phyloP scores from a whole-genome alignment of 2,888 invertebrate genomes.

The Gortyna flavago region DNA sequence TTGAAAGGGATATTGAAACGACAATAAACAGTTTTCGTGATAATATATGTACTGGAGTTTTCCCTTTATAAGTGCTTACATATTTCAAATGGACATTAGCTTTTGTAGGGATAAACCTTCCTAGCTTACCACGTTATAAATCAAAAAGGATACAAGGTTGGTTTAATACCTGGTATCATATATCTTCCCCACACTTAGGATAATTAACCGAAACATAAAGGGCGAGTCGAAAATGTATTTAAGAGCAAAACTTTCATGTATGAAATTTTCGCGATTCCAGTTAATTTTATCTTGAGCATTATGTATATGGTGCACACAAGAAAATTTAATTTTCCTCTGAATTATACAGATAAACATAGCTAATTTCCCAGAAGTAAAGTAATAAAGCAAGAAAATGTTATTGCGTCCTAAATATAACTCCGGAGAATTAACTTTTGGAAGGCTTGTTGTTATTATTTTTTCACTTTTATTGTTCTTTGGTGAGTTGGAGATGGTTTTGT shows the following conservation, averaged over 20 bases:
- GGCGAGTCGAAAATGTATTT: constrained; percentile 58
- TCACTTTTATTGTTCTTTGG: constrained; percentile 43
- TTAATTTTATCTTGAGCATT: constrained; percentile 43
- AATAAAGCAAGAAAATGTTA: constrained; percentile 44
- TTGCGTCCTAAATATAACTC: constrained; percentile 26
- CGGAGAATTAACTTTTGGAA: constrained; percentile 36
- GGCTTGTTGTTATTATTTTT: constrained; percentile 26
- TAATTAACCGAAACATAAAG: constrained; percentile 59
- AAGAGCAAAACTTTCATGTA: constrained; percentile 55
- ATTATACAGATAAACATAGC: constrained; percentile 43
- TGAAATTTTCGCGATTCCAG: constrained; percentile 43
- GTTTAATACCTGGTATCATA: constrained; percentile 31
- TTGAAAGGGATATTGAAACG: background rate
- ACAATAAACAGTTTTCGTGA: background rate
- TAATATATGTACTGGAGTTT: background rate
- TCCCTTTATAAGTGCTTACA: background rate
- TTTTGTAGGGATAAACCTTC: background rate
- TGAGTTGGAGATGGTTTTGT: constrained; percentile 13
- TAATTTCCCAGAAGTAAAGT: constrained; percentile 50
- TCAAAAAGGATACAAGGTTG: constrained; percentile 40
- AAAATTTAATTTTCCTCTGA: constrained; percentile 51
- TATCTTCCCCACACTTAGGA: constrained; percentile 40
- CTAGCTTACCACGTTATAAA: constrained; percentile 41
- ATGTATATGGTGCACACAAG: constrained; percentile 49
- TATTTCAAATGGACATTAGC: constrained; percentile 23